Percentiles rank a stretch among this genome's conserved stretches.
These are phyloP conservation scores for Syncerus caffer DNA, from an alignment of 2,797 vertebrate genomes.

Conservation along the genomic window DNA sequence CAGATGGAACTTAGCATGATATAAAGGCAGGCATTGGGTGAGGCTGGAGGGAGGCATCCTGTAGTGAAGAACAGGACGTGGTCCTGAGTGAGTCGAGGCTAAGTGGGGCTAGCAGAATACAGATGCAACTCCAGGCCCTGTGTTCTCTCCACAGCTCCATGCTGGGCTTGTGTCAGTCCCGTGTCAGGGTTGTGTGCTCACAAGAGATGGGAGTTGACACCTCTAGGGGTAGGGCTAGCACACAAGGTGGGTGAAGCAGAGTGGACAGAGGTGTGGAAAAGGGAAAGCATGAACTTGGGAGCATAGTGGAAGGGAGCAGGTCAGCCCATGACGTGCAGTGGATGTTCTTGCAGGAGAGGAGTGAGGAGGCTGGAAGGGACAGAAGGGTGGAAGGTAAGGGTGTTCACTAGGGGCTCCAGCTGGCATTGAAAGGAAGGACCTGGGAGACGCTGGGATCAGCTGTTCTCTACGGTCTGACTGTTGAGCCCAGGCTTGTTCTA, in stretches of 20 bases:
- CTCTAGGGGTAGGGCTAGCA: not conserved
- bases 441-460: not conserved
- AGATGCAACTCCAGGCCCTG: not conserved
- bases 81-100: not conserved
- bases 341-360: not conserved
- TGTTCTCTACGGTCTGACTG: not conserved
- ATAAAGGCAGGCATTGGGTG: not conserved
- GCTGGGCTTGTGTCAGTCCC: not conserved
- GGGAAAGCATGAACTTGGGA: not conserved
- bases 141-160: not conserved
- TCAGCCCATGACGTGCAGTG: not conserved
- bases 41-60: not conserved
- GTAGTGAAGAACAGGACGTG: not conserved
- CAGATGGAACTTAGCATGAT: not conserved
- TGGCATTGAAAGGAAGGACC: not conserved
- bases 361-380: not conserved
- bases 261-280: not conserved
- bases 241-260: not conserved
- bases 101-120: not conserved
- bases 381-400: not conserved
- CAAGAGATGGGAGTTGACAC: not conserved
- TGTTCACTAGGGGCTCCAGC: not conserved
- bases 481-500: not conserved
- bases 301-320: not conserved
- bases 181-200: not conserved